These are phyloP conservation scores for Leptoclinus maculatus DNA, from an alignment of 2,797 vertebrate species.

Conservation along the genomic window DNA sequence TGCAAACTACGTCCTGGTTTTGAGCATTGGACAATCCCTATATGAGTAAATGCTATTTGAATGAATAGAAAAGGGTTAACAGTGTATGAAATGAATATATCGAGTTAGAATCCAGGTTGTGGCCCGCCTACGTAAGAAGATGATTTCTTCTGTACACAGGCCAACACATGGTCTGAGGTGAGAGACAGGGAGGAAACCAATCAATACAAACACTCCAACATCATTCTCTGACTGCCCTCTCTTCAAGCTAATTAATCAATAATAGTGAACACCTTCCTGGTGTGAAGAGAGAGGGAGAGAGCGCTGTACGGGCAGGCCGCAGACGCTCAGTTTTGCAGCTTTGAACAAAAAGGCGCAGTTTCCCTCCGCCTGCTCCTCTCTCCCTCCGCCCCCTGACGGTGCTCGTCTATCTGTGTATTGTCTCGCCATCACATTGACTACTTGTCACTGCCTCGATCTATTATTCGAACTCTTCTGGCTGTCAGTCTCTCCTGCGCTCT, in stretches of 20 bases:
- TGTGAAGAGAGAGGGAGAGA: neutral
- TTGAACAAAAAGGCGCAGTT: conserved; percentile 24
- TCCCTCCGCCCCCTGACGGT: conserved; percentile 30
- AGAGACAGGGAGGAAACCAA: conserved; percentile 32
- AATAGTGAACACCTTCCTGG: neutral
- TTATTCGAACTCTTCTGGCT: conserved; percentile 64
- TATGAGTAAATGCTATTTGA: neutral
- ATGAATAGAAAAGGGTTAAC: neutral
- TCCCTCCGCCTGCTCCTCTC: conserved; percentile 2
- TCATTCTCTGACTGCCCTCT: conserved; percentile 30
- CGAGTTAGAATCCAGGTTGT: neutral
- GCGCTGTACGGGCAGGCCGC: conserved; percentile 18
- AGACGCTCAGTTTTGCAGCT: conserved; percentile 21
- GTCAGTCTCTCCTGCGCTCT: conserved; percentile 51
- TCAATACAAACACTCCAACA: conserved; percentile 20
- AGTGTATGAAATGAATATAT: neutral
- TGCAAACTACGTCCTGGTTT: neutral
- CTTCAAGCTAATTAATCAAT: conserved; percentile 37
- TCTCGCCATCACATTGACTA: conserved; percentile 65
- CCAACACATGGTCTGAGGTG: neutral
- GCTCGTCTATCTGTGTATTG: conserved; percentile 58
- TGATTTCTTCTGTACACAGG: neutral
- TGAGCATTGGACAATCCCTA: neutral
- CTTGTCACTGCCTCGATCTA: conserved; percentile 65
- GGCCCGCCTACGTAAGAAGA: neutral